These are phyloP conservation scores for Pomacea canaliculata DNA, from an alignment of 2,888 invertebrate species.

Conservation along the genomic window DNA sequence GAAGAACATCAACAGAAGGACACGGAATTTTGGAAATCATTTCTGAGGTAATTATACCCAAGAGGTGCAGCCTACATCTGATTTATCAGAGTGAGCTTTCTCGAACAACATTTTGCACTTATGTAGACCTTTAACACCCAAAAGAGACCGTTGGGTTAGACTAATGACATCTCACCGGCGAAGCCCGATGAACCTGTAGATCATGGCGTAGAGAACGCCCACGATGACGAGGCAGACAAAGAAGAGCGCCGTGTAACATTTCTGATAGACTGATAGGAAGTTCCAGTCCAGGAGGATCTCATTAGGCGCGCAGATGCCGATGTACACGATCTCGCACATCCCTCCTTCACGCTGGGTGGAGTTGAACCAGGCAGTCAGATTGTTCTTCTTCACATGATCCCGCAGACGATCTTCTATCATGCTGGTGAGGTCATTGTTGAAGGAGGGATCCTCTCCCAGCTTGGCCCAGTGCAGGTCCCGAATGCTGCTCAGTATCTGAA, in stretches of 20 bases:
- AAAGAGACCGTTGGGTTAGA: too few relatives aligned
- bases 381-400: slow-evolving; percentile 16
- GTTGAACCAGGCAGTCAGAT: slow-evolving; percentile 3
- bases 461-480: slow-evolving; percentile 5
- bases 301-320: slow-evolving; percentile 51
- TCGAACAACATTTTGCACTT: too few relatives aligned
- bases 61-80: too few relatives aligned
- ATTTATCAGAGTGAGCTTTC: too few relatives aligned
- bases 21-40: too few relatives aligned
- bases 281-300: slow-evolving; percentile 41
- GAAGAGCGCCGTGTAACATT: slow-evolving; percentile 61
- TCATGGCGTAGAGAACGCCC: slow-evolving; percentile 64
- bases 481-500: too few relatives aligned
- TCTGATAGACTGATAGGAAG: slow-evolving; percentile 59
- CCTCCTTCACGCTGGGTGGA: not conserved
- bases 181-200: slow-evolving; percentile 60
- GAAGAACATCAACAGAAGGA: too few relatives aligned
- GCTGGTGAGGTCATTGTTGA: slow-evolving; percentile 25
- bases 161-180: slow-evolving; percentile 20
- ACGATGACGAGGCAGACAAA: slow-evolving; percentile 64
- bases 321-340: slow-evolving; percentile 32
- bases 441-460: slow-evolving; percentile 24
- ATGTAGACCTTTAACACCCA: too few relatives aligned
- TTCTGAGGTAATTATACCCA: too few relatives aligned
- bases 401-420: slow-evolving; percentile 15